These are phyloP conservation scores for Tetrax tetrax DNA, from an alignment of 2,113 vertebrate species.

Conservation along the genomic window DNA sequence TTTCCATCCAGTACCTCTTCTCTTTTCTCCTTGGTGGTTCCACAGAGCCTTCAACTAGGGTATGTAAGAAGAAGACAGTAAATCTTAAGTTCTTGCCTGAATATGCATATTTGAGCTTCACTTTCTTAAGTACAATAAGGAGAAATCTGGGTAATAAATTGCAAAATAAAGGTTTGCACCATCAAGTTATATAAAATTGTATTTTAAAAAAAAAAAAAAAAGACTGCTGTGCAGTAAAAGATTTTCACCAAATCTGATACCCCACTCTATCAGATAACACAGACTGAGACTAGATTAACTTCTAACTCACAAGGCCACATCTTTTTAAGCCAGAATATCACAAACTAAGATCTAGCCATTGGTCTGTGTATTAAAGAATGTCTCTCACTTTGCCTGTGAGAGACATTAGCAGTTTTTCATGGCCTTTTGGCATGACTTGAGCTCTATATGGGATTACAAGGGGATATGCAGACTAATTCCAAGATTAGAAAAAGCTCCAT, in stretches of 20 bases:
- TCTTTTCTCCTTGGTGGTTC: not conserved
- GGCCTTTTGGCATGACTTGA: not conserved
- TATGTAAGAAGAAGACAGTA: not conserved
- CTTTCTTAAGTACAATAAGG: not conserved
- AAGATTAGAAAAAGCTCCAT: not conserved
- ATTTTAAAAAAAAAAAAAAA: not conserved
- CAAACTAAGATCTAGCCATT: not conserved
- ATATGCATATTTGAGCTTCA: not conserved
- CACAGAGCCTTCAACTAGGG: not conserved
- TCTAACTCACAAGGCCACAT: not conserved
- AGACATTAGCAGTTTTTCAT: not conserved
- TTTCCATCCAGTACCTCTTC: not conserved
- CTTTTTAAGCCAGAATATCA: not conserved
- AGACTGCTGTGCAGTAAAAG: not conserved
- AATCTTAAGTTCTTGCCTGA: not conserved
- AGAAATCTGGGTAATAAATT: not conserved
- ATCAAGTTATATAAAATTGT: not conserved
- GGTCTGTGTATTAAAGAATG: not conserved
- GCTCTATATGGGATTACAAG: not conserved
- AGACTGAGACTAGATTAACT: not conserved
- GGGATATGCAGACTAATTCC: not conserved
- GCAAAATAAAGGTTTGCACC: not conserved
- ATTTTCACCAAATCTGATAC: not conserved
- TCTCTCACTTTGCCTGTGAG: not conserved
- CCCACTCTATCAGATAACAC: not conserved